Percentiles rank a stretch among this genome's conserved stretches.
These are phyloP conservation scores for Magallana angulata DNA, from an alignment of 1,140 invertebrate species.

Conservation along the genomic window DNA sequence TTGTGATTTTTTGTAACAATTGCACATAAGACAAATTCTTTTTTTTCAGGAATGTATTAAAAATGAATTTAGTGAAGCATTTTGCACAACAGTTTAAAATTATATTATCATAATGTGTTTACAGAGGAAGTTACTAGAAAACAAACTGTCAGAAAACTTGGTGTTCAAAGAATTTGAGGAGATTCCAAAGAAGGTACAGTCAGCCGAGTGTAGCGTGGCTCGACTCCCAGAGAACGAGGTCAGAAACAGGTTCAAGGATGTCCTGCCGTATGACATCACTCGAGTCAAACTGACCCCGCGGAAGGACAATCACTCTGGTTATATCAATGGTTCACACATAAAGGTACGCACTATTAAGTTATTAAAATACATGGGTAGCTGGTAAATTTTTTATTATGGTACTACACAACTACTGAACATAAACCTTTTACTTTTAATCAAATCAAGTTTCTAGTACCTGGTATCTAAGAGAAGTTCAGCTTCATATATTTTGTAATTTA, in stretches of 20 bases:
- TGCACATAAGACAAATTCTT: too few species aligned
- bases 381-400: too few species aligned
- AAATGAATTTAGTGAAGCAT: too few species aligned
- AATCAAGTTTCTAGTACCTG: too few species aligned
- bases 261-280: constrained; percentile 94
- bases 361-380: too few species aligned
- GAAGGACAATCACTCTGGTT: constrained; percentile 90
- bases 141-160: constrained; percentile 89
- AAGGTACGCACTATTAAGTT: constrained; percentile 81
- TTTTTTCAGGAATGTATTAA: too few species aligned
- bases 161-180: constrained; percentile 93
- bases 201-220: constrained; percentile 85
- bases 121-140: constrained; percentile 89
- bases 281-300: constrained; percentile 87
- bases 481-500: too few species aligned
- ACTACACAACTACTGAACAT: too few species aligned
- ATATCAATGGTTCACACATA: constrained; percentile 94
- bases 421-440: too few species aligned
- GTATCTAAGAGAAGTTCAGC: too few species aligned
- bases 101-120: constrained; percentile 67
- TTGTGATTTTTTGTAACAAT: too few species aligned
- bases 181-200: constrained; percentile 88
- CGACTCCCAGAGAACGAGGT: constrained; percentile 81
- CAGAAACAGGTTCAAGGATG: constrained; percentile 83
- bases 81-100: too few species aligned